phyloP scores from a whole-genome alignment of 2,113 vertebrate species.

The Poicephalus gulielmi region DNA sequence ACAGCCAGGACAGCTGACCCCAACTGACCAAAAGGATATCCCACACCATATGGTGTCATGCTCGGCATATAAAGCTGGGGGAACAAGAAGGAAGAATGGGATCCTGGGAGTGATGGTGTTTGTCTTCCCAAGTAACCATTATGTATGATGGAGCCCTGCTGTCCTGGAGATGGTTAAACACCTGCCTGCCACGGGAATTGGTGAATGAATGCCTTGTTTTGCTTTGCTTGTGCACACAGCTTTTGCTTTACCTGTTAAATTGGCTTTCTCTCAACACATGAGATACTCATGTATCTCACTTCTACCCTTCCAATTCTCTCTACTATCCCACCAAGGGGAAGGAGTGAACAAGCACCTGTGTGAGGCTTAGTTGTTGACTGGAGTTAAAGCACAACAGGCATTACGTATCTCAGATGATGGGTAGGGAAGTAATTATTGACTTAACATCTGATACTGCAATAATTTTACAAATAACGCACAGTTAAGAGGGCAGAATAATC shows the following conservation, averaged over 20 bases:
- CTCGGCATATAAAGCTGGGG: neutral
- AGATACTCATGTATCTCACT: neutral
- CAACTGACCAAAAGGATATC: neutral
- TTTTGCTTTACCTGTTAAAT: neutral
- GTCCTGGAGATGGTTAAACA: neutral
- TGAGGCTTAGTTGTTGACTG: neutral
- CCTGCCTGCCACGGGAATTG: neutral
- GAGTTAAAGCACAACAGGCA: neutral
- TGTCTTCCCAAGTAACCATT: neutral
- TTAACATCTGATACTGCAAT: neutral
- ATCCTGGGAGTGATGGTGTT: accelerated
- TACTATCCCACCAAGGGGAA: neutral
- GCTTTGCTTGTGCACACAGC: neutral
- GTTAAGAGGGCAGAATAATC: neutral
- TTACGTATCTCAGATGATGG: accelerated
- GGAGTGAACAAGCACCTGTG: accelerated
- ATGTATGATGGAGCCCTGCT: neutral
- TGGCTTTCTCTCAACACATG: neutral
- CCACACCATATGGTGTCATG: neutral
- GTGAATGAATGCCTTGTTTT: neutral
- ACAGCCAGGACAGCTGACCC: neutral
- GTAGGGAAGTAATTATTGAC: neutral
- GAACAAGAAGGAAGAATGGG: neutral
- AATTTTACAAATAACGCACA: neutral
- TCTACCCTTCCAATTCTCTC: neutral